Evolutionary conservation across 2,797 vertebrate genomes (phyloP).

Genomic region (Hydrophis major): DNA sequence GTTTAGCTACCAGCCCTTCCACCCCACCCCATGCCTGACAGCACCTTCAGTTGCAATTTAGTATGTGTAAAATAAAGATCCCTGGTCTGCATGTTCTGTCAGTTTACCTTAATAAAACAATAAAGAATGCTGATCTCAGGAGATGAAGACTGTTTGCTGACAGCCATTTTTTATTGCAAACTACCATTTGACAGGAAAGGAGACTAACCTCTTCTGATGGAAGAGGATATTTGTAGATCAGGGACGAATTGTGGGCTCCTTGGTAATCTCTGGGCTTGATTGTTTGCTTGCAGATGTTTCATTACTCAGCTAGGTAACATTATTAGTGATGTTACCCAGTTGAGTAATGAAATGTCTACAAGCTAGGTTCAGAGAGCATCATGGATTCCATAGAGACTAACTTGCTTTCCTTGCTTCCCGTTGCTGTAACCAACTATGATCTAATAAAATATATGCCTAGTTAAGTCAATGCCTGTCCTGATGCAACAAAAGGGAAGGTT

Average conservation of each 20-base stretch:
- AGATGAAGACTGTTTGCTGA: slow-evolving; percentile 30
- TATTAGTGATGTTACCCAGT: neutral
- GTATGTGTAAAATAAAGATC: neutral
- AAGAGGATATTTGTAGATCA: neutral
- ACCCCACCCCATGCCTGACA: neutral
- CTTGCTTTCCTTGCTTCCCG: slow-evolving; percentile 44
- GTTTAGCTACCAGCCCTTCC: slow-evolving; percentile 18
- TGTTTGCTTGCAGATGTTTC: neutral
- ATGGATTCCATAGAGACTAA: slow-evolving; percentile 20
- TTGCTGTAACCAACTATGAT: slow-evolving; percentile 26
- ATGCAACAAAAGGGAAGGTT: neutral
- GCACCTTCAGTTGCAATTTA: slow-evolving; percentile 35
- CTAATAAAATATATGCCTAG: slow-evolving; percentile 20
- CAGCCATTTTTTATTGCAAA: slow-evolving; percentile 54
- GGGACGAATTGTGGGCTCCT: neutral
- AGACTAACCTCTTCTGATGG: slow-evolving; percentile 23
- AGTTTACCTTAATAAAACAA: slow-evolving; percentile 50
- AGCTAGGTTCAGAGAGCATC: neutral
- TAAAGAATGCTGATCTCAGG: slow-evolving; percentile 34
- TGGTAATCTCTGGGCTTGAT: neutral
- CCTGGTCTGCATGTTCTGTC: neutral
- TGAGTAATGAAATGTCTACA: neutral
- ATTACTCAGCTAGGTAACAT: neutral
- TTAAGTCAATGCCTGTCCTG: neutral
- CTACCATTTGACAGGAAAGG: slow-evolving; percentile 34